phyloP scores from a whole-genome alignment of 2,113 vertebrate species.

The pig (Sus scrofa) region T2T-Sscrofa CM000826.6:55552501-55553000 shows the following conservation, averaged over 20 bases:
- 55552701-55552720: no score
- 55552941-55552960: not conserved
- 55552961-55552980: not conserved
- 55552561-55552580: not conserved
- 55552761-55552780: not conserved
- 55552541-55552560: not conserved
- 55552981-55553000: not conserved
- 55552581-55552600: no score
- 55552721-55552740: not conserved
- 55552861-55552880: not conserved
- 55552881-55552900: no score
- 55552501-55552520: not conserved
- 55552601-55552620: fast-evolving
- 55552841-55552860: not conserved
- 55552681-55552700: not conserved
- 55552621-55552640: not conserved
- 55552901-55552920: not conserved
- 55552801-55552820: not conserved
- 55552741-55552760: no score
- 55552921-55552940: no score
- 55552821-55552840: not conserved
- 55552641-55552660: not conserved
- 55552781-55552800: not conserved
- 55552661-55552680: not conserved
- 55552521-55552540: not conserved